Base-by-base conservation (phyloP, 2,113 vertebrate species). In the Misgurnus mizolepis region DNA sequence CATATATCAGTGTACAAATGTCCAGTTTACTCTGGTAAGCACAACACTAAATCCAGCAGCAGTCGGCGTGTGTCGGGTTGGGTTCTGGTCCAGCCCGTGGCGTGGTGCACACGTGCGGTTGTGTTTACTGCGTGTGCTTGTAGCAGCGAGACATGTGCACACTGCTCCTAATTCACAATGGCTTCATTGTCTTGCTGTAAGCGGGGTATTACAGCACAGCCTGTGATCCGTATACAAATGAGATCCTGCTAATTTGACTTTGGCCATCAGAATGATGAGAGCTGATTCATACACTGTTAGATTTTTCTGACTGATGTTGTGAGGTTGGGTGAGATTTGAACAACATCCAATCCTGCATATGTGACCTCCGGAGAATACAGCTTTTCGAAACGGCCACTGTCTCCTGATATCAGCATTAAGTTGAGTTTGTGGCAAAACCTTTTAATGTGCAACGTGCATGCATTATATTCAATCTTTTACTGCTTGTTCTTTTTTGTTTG, bases 171-270 rank as follows among this genome's bases (percentile, higher is more conserved):
- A 58, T 68, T 67, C 53, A 82, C 82, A 85, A 82, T 64, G 74
- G 53, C 70, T 73, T n/a, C 69, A 80, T 58, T 80, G 74, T 84
- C 66, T 74, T 22, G 27, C 34, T 5, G 47, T 58, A 71, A 15
- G 75, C 75, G 45, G 39, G 58, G 68, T 62, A 76, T 70, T 80
- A 76, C 65, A 69, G 60, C 74, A 67, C 55, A 50, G 79, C 64
- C 77, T 75, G 74, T 85, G 83, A 83, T 80, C 76, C 79, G 79
- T 67, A 56, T 78, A 72, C 69, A 78, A 78, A 79, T 79, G 70
- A 78, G 67, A 68, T 56, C 45, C 69, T 64, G 67, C 71, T 61
- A 60, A 75, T 84, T 67, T 75, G 79, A 81, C 75, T 81, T 64
- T 12, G 68, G 62, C 67, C 82, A 61, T 49, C 61, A 47, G 67